phyloP scores from a whole-genome alignment of 2,888 invertebrate species.

The Gnatocerus cornutus region DNA sequence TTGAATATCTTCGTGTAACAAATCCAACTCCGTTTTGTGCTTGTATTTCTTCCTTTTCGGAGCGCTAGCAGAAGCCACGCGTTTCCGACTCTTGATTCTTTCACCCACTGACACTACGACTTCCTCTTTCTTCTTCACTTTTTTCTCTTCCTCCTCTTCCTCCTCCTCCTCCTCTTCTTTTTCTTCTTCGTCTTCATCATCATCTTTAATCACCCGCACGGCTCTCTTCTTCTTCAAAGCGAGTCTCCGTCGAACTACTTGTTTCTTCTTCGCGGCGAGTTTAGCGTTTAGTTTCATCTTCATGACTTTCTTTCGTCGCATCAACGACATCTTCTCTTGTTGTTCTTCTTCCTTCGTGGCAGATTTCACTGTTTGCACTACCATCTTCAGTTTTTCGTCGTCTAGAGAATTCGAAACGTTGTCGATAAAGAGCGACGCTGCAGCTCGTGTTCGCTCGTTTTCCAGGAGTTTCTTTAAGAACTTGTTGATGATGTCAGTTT shows the following conservation, averaged over 20 bases:
- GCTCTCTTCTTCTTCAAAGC: conserved; percentile 26
- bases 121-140: conserved; percentile 34
- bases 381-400: conserved; percentile 43
- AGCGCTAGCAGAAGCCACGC: conserved; percentile 50
- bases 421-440: conserved; percentile 42
- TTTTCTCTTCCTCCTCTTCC: conserved; percentile 55
- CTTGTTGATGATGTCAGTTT: conserved; percentile 44
- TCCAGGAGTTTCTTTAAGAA: conserved; percentile 43
- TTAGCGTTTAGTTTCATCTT: conserved; percentile 8
- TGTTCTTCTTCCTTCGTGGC: conserved; percentile 24
- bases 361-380: conserved; percentile 41
- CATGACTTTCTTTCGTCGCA: conserved; percentile 7
- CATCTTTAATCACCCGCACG: conserved; percentile 37
- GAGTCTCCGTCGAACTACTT: conserved; percentile 45
- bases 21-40: conserved; percentile 74
- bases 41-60: conserved; percentile 65
- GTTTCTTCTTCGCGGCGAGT: conserved; percentile 9
- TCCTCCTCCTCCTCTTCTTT: conserved; percentile 49
- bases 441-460: conserved; percentile 42
- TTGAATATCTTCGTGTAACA: conserved; percentile 80
- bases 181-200: conserved; percentile 34
- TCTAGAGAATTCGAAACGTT: conserved; percentile 46
- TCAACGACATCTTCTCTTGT: not conserved
- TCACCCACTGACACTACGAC: conserved; percentile 38
- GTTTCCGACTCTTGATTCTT: conserved; percentile 43